Percentiles rank a stretch among this genome's conserved stretches.
Conservation (phyloP, 2,797 vertebrate genomes). For the Gymnodraco acuticeps region DNA sequence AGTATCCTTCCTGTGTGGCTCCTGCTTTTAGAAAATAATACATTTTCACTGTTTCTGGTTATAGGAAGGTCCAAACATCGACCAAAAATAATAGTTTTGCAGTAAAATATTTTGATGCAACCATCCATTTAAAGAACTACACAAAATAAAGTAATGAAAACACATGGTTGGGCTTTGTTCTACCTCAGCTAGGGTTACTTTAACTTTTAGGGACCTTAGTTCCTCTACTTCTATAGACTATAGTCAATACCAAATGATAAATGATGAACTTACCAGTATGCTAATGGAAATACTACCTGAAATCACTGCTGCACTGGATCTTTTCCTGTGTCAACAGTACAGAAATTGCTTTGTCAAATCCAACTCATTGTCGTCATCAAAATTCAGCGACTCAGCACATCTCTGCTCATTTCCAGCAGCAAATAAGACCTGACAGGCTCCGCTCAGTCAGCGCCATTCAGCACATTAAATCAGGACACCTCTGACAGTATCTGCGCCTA, state of each 20-base stretch:
- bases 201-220: too few relatives aligned
- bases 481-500: conserved; percentile 13
- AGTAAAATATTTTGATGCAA: too few relatives aligned
- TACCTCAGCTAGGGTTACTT: too few relatives aligned
- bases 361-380: not conserved
- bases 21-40: too few relatives aligned
- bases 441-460: not conserved
- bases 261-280: not conserved
- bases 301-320: not conserved
- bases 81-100: too few relatives aligned
- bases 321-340: not conserved
- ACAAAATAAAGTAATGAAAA: too few relatives aligned
- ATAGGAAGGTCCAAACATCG: too few relatives aligned
- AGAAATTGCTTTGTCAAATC: conserved; percentile 5
- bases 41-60: too few relatives aligned
- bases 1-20: conserved; percentile 90
- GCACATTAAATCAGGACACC: conserved; percentile 35
- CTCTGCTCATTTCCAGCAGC: not conserved
- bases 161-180: too few relatives aligned
- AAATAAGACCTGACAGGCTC: conserved; percentile 5
- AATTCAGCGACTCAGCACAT: not conserved
- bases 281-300: not conserved
- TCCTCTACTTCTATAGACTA: too few relatives aligned
- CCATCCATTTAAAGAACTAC: too few relatives aligned
- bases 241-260: not conserved